These are phyloP conservation scores for Psittacus erithacus DNA, from an alignment of 2,113 vertebrate genomes.

Conservation along the genomic window DNA sequence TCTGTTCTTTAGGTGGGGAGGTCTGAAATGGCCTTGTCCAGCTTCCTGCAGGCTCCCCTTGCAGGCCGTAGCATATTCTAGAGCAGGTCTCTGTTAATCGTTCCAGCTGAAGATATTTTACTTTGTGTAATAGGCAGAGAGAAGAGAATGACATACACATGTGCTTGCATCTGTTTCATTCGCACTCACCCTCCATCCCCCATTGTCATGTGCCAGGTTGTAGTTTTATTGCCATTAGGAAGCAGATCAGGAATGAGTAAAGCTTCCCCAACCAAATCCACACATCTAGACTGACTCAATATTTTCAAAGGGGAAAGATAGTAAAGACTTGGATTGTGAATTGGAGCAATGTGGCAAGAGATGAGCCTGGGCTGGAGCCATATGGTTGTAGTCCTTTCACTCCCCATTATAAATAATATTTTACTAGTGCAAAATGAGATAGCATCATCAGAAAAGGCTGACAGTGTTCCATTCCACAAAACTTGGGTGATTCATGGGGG, in stretches of 20 bases:
- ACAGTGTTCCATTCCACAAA: not conserved
- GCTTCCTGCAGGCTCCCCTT: not conserved
- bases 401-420: not conserved
- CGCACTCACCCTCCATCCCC: not conserved
- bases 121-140: not conserved
- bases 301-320: not conserved
- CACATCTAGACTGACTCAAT: not conserved
- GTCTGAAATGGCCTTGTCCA: not conserved
- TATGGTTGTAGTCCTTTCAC: not conserved
- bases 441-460: not conserved
- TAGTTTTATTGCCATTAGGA: not conserved
- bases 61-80: not conserved
- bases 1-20: not conserved
- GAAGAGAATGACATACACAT: not conserved
- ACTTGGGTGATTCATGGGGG: not conserved
- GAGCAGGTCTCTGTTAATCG: not conserved
- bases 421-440: not conserved
- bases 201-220: not conserved
- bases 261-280: not conserved
- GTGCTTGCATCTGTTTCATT: not conserved
- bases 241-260: not conserved
- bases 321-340: not conserved
- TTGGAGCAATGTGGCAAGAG: not conserved
- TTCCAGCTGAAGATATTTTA: slow-evolving; percentile 6
- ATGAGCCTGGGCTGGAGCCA: not conserved